Evolutionary conservation across 2,113 vertebrate species (phyloP), one percentile per base, ranked within the genome.

Genomic region (rat (Rattus norvegicus)): DNA sequence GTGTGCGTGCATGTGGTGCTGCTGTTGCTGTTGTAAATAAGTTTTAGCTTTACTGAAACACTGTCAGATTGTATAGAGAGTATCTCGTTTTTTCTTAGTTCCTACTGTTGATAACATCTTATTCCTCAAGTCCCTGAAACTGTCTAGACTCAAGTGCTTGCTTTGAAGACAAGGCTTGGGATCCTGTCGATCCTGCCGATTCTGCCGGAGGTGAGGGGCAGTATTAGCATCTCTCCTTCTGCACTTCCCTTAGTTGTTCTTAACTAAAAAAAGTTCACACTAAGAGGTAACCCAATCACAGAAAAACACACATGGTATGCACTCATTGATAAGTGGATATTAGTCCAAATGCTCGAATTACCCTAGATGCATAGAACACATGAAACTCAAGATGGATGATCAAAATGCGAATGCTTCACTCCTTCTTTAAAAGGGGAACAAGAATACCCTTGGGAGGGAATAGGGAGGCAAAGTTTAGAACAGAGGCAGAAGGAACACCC

Each of bases 191-290:
- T 59, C 67, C 61, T 92, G 91, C 83, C 43, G 54, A 95, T 43
- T 43, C 43, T 43, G 43, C 43, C 3, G 43, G 54, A 61, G 52
- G 1, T 30, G 47, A 90, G 90, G 69, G 80, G 79, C 9, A 80
- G 86, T 49, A 54, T 10, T 72, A 94, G 52, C 63, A 92, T 77
- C 73, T 54, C 7, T 49, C 85, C 59, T 39, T 39, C 63, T 92
- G 94, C 81, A 39, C 28, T 72, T 59, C 49, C 63, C 56, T 86
- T 81, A 77, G 85, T 91, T 88, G n/a, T 83, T 96, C 63, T 80
- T 93, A 88, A 83, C 85, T 81, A 91, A 63, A 92, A 89, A 67
- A 56, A 97, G 87, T 65, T 84, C 28, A 69, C 36, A 93, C 47
- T 87, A 94, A 93, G 80, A 43, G 43, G 43, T 43, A 43, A 43